Evolutionary conservation across 1,140 invertebrate species (phyloP), one percentile per base, ranked within the genome.

Genomic region (Contarinia nasturtii): DNA sequence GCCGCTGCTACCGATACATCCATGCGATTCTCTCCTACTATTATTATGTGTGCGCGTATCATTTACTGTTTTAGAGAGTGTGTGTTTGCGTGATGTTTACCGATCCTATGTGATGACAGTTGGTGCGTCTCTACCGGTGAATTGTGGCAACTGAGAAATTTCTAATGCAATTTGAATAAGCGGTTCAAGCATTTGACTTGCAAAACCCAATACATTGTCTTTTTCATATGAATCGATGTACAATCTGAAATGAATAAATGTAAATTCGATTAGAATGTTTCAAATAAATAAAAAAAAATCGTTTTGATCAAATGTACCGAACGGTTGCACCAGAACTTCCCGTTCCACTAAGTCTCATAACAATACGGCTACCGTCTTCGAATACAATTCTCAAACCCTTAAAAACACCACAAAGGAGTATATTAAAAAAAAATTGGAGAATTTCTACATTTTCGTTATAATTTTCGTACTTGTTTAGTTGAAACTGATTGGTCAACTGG

Each of bases 271-370:
- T 27, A 27, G 27, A 3, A 40, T 15, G 21, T n/a, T 18, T 44
- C 14, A 17, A n/a, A n/a, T n/a, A n/a, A n/a, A n/a, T n/a, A n/a
- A 21, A 21, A 20, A 27, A 12, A 7, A 7, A 45, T n/a, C 44
- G 22, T n/a, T 7, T 20, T 10, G 12, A 7, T 33, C 22, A 36
- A 36, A 55, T 54, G 53, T 52, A 72, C 70, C 71, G 76, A 52
- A 99, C 85, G 14, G 96, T 98, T 14, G 94, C 94, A 7, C 95
- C 94, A 48, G 83, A 85, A 63, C 90, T 95, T 51, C 96, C 96
- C 7, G 96, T 99, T 44, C 96, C 96, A 63, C 91, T 96, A 40
- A 99, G 71, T 43, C 96, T 76, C 63, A 86, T 82, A 48, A 99
- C 82, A 52, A 98, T 77, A 36, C 95, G 73, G 2, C 91, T 93